These are phyloP conservation scores for Cheirogaleus major DNA, from an alignment of 2,797 vertebrate species.

Conservation along the genomic window DNA sequence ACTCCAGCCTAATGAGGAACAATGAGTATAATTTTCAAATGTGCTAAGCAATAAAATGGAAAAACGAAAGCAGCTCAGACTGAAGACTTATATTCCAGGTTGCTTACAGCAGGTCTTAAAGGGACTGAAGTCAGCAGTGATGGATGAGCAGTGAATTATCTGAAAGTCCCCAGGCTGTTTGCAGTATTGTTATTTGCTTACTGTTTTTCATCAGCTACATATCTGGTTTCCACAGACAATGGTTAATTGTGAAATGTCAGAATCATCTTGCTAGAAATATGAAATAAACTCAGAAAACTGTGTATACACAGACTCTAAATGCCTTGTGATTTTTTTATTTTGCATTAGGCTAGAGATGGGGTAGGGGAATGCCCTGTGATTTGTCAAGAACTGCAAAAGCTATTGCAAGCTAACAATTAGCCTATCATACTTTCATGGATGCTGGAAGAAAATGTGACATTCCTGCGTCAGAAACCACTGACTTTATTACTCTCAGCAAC, in stretches of 20 bases:
- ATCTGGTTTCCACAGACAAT: not conserved
- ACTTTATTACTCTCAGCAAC: not conserved
- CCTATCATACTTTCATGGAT: not conserved
- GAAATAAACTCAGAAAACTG: not conserved
- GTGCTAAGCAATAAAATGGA: not conserved
- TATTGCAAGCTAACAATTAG: not conserved
- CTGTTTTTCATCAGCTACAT: not conserved
- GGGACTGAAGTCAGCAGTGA: not conserved
- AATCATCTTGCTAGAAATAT: not conserved
- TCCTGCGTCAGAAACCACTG: not conserved
- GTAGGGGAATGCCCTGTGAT: not conserved
- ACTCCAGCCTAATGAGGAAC: not conserved
- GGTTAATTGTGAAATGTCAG: not conserved
- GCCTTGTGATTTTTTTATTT: not conserved
- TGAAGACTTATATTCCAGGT: not conserved
- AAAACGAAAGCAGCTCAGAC: not conserved
- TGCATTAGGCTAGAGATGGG: not conserved
- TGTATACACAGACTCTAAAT: not conserved
- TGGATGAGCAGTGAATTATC: not conserved
- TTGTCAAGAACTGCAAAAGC: not conserved
- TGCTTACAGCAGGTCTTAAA: not conserved
- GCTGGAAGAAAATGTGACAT: not conserved
- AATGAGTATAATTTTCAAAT: not conserved
- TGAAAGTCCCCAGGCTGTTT: not conserved
- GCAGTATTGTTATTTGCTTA: slow-evolving; percentile 20